Conservation (phyloP, 2,113 vertebrate species). For the Thryonomys swinderianus region DNA sequence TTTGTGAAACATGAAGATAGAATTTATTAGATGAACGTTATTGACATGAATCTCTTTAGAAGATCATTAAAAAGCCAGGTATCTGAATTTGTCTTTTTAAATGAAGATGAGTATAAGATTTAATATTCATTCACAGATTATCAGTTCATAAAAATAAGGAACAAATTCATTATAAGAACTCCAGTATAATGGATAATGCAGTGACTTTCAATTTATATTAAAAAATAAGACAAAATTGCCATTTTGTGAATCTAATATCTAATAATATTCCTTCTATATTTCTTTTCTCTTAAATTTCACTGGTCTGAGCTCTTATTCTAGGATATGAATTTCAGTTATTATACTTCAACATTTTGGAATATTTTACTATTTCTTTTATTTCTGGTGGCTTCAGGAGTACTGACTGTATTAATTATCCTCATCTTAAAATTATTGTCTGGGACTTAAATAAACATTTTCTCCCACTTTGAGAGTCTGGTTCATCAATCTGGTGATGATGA, state of each 20-base stretch:
- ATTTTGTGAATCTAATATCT: background rate
- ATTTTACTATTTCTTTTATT: background rate
- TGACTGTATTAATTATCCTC: background rate
- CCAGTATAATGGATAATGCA: background rate
- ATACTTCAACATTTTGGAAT: background rate
- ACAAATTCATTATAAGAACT: background rate
- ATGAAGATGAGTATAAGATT: background rate
- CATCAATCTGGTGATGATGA: background rate
- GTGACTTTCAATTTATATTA: background rate
- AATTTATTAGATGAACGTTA: background rate
- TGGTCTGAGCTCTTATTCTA: background rate
- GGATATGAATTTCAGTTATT: background rate
- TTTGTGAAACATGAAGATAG: slow-evolving; percentile 6
- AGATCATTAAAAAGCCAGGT: background rate
- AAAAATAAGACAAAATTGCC: background rate
- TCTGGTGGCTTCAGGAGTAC: background rate
- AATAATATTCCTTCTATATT: background rate
- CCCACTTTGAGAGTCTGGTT: background rate
- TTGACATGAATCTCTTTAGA: background rate
- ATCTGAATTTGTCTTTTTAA: background rate
- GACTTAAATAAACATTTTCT: background rate
- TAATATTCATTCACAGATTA: background rate
- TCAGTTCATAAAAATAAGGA: background rate
- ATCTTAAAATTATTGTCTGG: background rate
- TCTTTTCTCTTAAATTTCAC: background rate